These are phyloP conservation scores for Trypoxylus dichotomus DNA, from an alignment of 1,140 invertebrate genomes.

Conservation along the genomic window DNA sequence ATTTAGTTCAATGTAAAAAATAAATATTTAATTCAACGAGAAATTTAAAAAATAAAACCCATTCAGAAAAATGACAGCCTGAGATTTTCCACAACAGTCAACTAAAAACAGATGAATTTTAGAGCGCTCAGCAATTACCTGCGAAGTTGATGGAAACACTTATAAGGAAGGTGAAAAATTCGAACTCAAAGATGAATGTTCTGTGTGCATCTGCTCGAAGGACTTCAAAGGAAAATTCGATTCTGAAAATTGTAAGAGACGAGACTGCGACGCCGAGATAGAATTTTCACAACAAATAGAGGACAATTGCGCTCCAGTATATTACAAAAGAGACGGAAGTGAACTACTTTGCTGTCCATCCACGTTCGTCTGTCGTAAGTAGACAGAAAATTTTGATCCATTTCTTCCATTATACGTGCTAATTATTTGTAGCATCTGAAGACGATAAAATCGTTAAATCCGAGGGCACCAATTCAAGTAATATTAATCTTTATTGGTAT, in stretches of 20 bases:
- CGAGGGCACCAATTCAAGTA: not conserved
- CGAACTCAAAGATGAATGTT: slow-evolving; percentile 39
- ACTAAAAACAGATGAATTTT: no score
- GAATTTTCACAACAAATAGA: slow-evolving; percentile 32
- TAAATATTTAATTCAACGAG: no score
- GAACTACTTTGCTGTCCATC: slow-evolving; percentile 29
- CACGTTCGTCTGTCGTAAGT: slow-evolving; percentile 31
- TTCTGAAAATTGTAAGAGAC: slow-evolving; percentile 35
- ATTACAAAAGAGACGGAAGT: not conserved
- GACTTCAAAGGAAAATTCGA: slow-evolving; percentile 42
- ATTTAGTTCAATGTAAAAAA: no score
- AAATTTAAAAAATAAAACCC: no score
- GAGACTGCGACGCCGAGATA: slow-evolving; percentile 38
- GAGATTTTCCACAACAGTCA: no score
- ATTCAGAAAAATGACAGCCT: no score
- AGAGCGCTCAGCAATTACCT: slow-evolving; percentile 30
- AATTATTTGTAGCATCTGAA: not conserved
- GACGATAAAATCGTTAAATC: not conserved
- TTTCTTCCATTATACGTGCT: not conserved
- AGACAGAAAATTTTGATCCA: not conserved
- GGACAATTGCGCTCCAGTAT: slow-evolving; percentile 39
- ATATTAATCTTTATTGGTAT: not conserved
- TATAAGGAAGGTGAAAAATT: slow-evolving; percentile 41
- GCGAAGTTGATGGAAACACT: slow-evolving; percentile 38
- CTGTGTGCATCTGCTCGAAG: slow-evolving; percentile 42